Conservation (phyloP, 2,888 invertebrate genomes). For the Euplexia lucipara region DNA sequence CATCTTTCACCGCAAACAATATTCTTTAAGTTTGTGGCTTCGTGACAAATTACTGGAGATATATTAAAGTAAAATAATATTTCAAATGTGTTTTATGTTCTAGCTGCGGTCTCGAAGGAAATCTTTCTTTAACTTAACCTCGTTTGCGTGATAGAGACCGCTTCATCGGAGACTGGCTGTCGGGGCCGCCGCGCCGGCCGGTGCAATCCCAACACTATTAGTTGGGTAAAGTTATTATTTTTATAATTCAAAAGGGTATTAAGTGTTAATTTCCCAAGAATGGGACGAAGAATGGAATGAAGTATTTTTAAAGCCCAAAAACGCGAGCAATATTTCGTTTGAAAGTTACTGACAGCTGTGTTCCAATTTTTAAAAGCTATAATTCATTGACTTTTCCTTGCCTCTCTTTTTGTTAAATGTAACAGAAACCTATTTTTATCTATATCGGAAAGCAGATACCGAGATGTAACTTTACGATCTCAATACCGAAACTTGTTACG, state of each 20-base stretch:
- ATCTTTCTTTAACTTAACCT: slow-evolving; percentile 62
- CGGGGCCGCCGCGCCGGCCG: slow-evolving; percentile 5
- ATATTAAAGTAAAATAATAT: slow-evolving; percentile 39
- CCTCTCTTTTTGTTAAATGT: too few species aligned
- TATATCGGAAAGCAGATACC: too few species aligned
- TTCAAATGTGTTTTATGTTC: slow-evolving; percentile 53
- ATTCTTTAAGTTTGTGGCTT: slow-evolving; percentile 37
- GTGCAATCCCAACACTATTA: slow-evolving; percentile 29
- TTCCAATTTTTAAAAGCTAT: too few species aligned
- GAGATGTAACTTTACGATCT: too few species aligned
- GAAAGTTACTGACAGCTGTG: too few species aligned
- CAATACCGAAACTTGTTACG: too few species aligned
- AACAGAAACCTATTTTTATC: too few species aligned
- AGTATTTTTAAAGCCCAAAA: too few species aligned
- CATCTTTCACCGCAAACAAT: slow-evolving; percentile 20
- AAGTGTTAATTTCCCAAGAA: neutral
- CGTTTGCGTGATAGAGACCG: slow-evolving; percentile 64
- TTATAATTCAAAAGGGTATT: slow-evolving; percentile 8
- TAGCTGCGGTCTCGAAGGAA: slow-evolving; percentile 65
- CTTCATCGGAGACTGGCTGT: slow-evolving; percentile 39
- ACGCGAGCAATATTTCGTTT: too few species aligned
- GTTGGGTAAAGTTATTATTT: slow-evolving; percentile 31
- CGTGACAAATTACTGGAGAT: slow-evolving; percentile 38
- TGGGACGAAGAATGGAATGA: too few species aligned
- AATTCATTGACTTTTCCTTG: too few species aligned